Base-by-base conservation (phyloP, 2,797 vertebrate species). In the Amblyraja radiata region DNA sequence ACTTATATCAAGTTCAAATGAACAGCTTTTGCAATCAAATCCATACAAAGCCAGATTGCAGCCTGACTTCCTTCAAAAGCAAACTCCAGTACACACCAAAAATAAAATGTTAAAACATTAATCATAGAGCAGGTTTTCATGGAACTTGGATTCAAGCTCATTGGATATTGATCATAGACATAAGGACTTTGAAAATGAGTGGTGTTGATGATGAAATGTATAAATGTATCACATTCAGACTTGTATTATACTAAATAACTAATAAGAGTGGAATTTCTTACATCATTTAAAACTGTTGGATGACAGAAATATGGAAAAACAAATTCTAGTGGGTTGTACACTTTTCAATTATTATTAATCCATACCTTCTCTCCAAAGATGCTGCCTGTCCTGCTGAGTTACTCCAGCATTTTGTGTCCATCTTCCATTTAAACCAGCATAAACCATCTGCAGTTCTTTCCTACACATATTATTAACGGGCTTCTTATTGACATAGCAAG, bases 1-100 rank as follows among this genome's bases (percentile, higher is more conserved):
- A 88, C 63, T 88, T 88, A 88, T 36, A 16, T 68, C n/a, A 36
- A 68, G 61, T 68, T 68, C 84, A 88, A 68, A 88, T 68, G n/a
- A 68, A 68, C n/a, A 9, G n/a, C n/a, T 68, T 2, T 68, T 32
- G 68, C n/a, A 39, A n/a, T 36, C 16, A 21, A 36, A 36, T 63
- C 84, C n/a, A 3, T 36, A 14, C 65, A n/a, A 88, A 88, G 10
- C 63, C 1, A 88, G 32, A 32, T 65, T 32, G 36, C 61, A 32
- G 84, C 16, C 84, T 36, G 58, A 88, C 18, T 61, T 18, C n/a
- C n/a, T 32, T 65, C 63, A 65, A 61, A 88, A 84, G 61, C 58
- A n/a, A 65, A 65, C 28, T 65, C 5, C 83, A 65, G 65, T 28
- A 73, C 25, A 73, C 18, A 73, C 18, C 71, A 71, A 21, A 74